Evolutionary conservation across 2,113 vertebrate genomes (phyloP).

Genomic region (Platysternon megacephalum): DNA sequence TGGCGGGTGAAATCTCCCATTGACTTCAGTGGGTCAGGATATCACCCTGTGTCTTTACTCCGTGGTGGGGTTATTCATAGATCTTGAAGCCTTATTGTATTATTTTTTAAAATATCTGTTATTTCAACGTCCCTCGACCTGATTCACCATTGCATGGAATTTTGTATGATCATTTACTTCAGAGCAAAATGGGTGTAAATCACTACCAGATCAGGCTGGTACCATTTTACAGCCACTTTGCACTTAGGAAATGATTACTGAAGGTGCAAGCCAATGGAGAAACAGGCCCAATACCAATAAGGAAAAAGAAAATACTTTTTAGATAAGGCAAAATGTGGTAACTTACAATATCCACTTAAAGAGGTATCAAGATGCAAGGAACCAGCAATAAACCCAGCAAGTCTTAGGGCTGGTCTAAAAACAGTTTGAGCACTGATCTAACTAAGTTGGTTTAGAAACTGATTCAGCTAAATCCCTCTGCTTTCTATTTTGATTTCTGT

Average conservation of each 20-base stretch:
- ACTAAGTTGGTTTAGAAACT: constrained; percentile 32
- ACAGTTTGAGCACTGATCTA: constrained; percentile 42
- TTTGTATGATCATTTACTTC: not conserved
- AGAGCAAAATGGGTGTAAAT: not conserved
- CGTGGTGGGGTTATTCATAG: not conserved
- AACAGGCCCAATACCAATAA: constrained; percentile 19
- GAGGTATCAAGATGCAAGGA: constrained; percentile 30
- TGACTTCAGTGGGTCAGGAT: not conserved
- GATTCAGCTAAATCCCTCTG: constrained; percentile 55
- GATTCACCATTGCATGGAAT: not conserved
- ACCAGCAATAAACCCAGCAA: constrained; percentile 12
- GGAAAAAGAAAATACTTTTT: constrained; percentile 55
- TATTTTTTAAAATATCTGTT: not conserved
- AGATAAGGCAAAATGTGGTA: constrained; percentile 51
- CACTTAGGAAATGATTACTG: constrained; percentile 38
- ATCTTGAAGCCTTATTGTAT: not conserved
- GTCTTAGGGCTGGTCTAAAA: constrained; percentile 16
- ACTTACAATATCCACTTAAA: constrained; percentile 59
- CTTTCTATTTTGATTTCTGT: not conserved
- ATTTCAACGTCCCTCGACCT: not conserved
- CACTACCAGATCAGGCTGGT: not conserved
- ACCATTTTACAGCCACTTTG: constrained; percentile 38
- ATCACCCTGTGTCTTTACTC: not conserved
- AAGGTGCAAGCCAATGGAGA: constrained; percentile 40
- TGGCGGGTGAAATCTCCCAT: not conserved